A percentile compares a stretch with the other conserved stretches of the same genome.
phyloP scores from a whole-genome alignment of 2,888 invertebrate genomes.

The Xestia c-nigrum region DNA sequence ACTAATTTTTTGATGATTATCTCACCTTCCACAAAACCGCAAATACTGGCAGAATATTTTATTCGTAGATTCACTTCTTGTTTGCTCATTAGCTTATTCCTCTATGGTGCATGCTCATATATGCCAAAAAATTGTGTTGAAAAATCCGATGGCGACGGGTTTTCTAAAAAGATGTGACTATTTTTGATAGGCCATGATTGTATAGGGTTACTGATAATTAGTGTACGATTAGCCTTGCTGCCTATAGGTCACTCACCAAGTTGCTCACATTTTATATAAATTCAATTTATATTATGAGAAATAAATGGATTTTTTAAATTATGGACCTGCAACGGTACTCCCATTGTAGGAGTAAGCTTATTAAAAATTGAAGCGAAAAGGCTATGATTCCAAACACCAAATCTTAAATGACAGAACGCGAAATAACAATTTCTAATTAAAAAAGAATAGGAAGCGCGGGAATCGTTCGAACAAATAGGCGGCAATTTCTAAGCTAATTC shows the following conservation, averaged over 20 bases:
- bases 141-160: neutral
- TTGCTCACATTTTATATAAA: neutral
- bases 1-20: too few relatives aligned
- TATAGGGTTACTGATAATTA: too few relatives aligned
- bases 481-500: too few relatives aligned
- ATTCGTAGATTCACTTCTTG: neutral
- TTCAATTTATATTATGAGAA: neutral
- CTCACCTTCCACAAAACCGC: too few relatives aligned
- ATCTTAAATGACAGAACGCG: neutral
- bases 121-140: too few relatives aligned
- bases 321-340: neutral
- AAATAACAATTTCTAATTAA: conserved; percentile 7
- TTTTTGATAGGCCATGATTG: neutral
- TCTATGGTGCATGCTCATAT: neutral
- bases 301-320: neutral
- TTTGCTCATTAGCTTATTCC: neutral
- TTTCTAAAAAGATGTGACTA: neutral
- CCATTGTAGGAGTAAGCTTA: neutral
- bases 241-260: neutral
- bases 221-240: neutral
- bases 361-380: neutral
- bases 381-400: neutral
- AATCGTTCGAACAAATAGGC: too few relatives aligned
- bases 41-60: neutral
- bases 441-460: too few relatives aligned